Evolutionary conservation across 2,797 vertebrate genomes (phyloP).

Genomic region (Otolemur crassicaudatus): DNA sequence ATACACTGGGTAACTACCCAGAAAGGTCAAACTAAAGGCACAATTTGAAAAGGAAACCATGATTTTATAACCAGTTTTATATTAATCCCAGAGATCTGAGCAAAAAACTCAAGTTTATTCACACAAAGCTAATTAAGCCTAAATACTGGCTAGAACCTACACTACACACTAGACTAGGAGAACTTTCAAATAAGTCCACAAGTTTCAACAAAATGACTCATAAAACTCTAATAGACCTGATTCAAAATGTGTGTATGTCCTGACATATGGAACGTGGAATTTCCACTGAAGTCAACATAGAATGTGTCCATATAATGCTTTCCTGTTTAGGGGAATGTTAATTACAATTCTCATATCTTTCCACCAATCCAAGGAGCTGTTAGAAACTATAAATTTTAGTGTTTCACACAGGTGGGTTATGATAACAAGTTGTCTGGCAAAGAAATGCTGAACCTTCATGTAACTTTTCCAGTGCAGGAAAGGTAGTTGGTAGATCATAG

Average conservation of each 20-base stretch:
- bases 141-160: constrained; percentile 68
- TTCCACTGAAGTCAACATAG: constrained; percentile 50
- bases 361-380: constrained; percentile 49
- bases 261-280: constrained; percentile 57
- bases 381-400: constrained; percentile 62
- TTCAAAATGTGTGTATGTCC: constrained; percentile 46
- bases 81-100: constrained; percentile 76
- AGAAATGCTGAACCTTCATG: background rate
- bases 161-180: constrained; percentile 50
- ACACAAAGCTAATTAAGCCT: constrained; percentile 74
- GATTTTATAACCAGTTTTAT: constrained; percentile 77
- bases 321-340: constrained; percentile 41
- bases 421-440: constrained; percentile 58
- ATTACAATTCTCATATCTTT: constrained; percentile 65
- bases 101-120: constrained; percentile 74
- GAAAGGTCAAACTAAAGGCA: constrained; percentile 70
- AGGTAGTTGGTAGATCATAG: background rate
- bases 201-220: constrained; percentile 70
- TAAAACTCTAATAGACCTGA: constrained; percentile 59
- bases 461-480: constrained; percentile 41
- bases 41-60: constrained; percentile 73
- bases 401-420: constrained; percentile 57
- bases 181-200: constrained; percentile 68
- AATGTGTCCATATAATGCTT: constrained; percentile 41
- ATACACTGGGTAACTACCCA: constrained; percentile 34